These are phyloP conservation scores for Brachionus rubens DNA, from an alignment of 1,140 invertebrate species.

Conservation along the genomic window DNA sequence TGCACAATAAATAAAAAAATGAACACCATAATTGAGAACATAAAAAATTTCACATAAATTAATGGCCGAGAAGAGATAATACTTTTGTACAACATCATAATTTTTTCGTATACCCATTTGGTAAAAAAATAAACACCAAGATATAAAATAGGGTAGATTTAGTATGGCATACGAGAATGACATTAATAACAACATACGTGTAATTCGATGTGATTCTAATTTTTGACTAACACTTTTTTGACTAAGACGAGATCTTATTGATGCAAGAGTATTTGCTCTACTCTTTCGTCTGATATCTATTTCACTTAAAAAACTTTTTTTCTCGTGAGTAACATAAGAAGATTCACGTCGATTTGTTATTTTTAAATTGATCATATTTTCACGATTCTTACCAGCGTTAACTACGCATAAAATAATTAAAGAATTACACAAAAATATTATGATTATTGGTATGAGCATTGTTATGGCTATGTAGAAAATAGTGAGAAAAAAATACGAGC, in stretches of 20 bases:
- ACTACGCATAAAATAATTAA: constrained; percentile 9
- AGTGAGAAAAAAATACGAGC: constrained; percentile 6
- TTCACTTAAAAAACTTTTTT: neutral
- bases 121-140: constrained; percentile 45
- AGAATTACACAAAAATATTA: constrained; percentile 22
- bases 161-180: constrained; percentile 28
- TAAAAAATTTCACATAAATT: constrained; percentile 45
- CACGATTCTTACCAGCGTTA: neutral
- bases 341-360: neutral
- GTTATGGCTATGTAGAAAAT: constrained; percentile 33
- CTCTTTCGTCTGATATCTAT: neutral
- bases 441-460: constrained; percentile 33
- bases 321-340: neutral
- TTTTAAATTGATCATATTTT: neutral
- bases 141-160: constrained; percentile 30
- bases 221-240: neutral
- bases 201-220: constrained; percentile 16
- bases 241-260: neutral
- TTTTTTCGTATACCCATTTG: constrained; percentile 7
- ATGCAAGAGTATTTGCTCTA: neutral
- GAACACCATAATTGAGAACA: constrained; percentile 36
- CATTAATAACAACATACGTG: constrained; percentile 29
- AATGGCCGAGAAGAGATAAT: constrained; percentile 5
- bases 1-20: constrained; percentile 45
- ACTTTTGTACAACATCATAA: neutral